Conservation (phyloP, 2,888 invertebrate genomes). For the Crossocerus cetratus region DNA sequence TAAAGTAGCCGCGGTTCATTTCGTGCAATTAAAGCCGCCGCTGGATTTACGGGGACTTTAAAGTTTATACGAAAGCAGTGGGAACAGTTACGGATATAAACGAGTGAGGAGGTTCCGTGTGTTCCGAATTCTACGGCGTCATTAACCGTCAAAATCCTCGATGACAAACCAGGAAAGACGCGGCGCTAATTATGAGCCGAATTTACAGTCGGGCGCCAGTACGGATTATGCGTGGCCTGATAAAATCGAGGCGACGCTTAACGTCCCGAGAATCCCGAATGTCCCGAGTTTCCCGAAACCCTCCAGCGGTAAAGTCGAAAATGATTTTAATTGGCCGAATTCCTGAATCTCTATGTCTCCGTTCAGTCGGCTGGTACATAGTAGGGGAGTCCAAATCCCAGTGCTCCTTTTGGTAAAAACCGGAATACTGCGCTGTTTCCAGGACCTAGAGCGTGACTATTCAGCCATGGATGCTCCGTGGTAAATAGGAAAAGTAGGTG, state of each 20-base stretch:
- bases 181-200: neutral
- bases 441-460: neutral
- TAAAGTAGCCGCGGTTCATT: constrained; percentile 35
- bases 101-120: constrained; percentile 1
- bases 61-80: constrained; percentile 8
- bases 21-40: constrained; percentile 31
- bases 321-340: too few species aligned
- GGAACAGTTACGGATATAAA: neutral
- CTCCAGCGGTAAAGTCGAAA: too few species aligned
- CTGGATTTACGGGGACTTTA: constrained; percentile 28
- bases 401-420: too few species aligned
- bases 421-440: too few species aligned
- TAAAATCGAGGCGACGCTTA: too few species aligned
- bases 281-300: too few species aligned
- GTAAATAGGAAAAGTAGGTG: constrained; percentile 24
- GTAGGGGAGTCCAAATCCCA: too few species aligned
- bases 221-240: too few species aligned
- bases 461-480: constrained; percentile 6
- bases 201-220: neutral
- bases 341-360: too few species aligned
- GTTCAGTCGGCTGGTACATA: too few species aligned
- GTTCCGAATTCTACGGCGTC: constrained; percentile 19
- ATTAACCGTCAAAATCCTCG: constrained; percentile 6
- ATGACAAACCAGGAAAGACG: neutral
- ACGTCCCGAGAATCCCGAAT: too few species aligned